Conservation (phyloP, 2,113 vertebrate species). For the Erythrolamprus reginae region DNA sequence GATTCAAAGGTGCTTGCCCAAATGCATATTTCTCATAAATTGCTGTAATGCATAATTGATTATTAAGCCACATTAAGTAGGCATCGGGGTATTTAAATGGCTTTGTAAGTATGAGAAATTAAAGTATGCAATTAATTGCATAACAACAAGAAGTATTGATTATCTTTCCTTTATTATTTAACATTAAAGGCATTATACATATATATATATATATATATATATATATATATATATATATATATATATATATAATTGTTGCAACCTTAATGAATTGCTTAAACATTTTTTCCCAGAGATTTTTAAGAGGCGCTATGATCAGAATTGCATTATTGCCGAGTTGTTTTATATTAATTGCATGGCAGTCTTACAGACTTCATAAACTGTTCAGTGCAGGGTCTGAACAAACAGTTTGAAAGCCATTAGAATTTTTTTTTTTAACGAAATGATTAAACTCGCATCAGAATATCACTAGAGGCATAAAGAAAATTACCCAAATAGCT, state of each 20-base stretch:
- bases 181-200: conserved; percentile 43
- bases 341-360: conserved; percentile 68
- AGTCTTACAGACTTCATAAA: conserved; percentile 68
- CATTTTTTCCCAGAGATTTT: conserved; percentile 57
- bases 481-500: conserved; percentile 35
- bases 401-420: conserved; percentile 71
- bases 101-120: conserved; percentile 41
- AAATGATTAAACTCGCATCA: conserved; percentile 60
- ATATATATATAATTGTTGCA: conserved; percentile 53
- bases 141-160: conserved; percentile 57
- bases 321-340: conserved; percentile 64
- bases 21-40: conserved; percentile 37
- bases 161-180: conserved; percentile 51
- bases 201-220: conserved; percentile 50
- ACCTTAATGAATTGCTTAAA: conserved; percentile 73
- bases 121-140: conserved; percentile 48
- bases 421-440: conserved; percentile 50
- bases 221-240: conserved; percentile 37
- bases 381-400: conserved; percentile 64
- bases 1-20: background rate
- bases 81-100: conserved; percentile 36
- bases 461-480: conserved; percentile 59
- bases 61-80: conserved; percentile 48
- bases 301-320: conserved; percentile 64
- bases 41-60: conserved; percentile 43